Evolutionary conservation across 64 coral and sea anemone genomes (phyloP).

Genomic region (Stichodactyla mertensii): DNA sequence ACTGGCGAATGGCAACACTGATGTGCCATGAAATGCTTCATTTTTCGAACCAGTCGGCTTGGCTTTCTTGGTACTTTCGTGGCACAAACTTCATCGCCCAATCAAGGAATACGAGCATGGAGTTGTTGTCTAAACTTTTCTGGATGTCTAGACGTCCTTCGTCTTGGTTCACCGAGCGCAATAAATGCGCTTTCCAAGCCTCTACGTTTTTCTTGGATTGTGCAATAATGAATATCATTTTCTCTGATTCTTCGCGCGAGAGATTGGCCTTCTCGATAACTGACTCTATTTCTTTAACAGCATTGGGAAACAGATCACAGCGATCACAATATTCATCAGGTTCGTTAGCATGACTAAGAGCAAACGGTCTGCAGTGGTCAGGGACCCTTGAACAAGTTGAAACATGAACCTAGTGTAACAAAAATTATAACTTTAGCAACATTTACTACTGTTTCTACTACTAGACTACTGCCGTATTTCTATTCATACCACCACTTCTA

Average conservation of each 20-base stretch:
- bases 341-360: constrained; percentile 27
- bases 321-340: constrained; percentile 9
- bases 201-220: constrained; percentile 32
- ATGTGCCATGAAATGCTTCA: too few relatives aligned
- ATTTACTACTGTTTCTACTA: too few relatives aligned
- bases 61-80: too few relatives aligned
- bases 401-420: constrained; percentile 18
- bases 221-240: not conserved
- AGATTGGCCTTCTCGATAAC: too few relatives aligned
- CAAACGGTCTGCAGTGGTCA: constrained; percentile 22
- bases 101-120: constrained; percentile 44
- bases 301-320: too few relatives aligned
- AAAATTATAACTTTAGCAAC: too few relatives aligned
- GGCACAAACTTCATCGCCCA: not conserved
- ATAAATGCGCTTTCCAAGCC: constrained; percentile 46
- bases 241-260: constrained; percentile 22
- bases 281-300: too few relatives aligned
- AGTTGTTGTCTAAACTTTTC: constrained; percentile 26
- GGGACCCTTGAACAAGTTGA: not conserved
- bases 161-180: constrained; percentile 40
- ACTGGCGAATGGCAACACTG: constrained; percentile 15
- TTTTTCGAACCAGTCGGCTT: too few relatives aligned
- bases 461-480: too few relatives aligned
- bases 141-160: constrained; percentile 18
- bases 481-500: too few relatives aligned